Base-by-base conservation (phyloP, 1,140 invertebrate species). In the Paramacrobiotus metropolitanus region DNA sequence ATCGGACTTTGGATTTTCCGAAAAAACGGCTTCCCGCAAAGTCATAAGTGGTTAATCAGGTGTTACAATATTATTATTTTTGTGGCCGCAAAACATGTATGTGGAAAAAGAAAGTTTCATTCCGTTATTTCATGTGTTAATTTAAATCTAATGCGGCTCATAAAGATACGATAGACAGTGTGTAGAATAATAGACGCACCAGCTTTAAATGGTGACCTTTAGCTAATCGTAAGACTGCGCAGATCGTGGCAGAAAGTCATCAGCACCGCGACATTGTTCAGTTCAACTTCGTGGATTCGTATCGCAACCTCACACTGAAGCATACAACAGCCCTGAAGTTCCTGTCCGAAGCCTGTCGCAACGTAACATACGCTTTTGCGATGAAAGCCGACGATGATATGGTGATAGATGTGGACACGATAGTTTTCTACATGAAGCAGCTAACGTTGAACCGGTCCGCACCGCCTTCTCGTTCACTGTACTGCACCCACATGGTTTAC, bases 291-390 rank as follows among this genome's bases (percentile, higher is more conserved):
- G 62, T 76, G 4, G 86, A 89, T 73, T 76, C 76, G 31, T 90
- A 89, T 68, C 77, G 81, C 64, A 90, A 89, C 73, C 78, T 90
- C 72, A 87, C 86, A 1, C 86, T 86, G 67, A 90, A 90, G 71
- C 85, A 86, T 71, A 80, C 84, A 2, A 84, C 85, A 79, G 81
- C 78, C 1, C 76, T 89, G 20, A 85, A 85, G 69, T 90, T 85
- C 82, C 78, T 81, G 45, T 76, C 79, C 2, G 80, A 81, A 68
- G 78, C 81, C 71, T 81, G 74, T 69, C 64, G 66, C 64, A 74
- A 77, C 65, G 83, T 82, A 31, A 40, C 9, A 9, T 40, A 40
- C 34, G 80, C 79, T 68, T 83, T 83, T 72, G 71, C 85, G 65
- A 75, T 86, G 65, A 86, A 86, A 71, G n/a, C 34, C 9, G 34